A percentile compares a stretch with the other conserved stretches of the same genome.
These are phyloP conservation scores for Watsonalla binaria DNA, from an alignment of 2,888 invertebrate genomes.

Conservation along the genomic window DNA sequence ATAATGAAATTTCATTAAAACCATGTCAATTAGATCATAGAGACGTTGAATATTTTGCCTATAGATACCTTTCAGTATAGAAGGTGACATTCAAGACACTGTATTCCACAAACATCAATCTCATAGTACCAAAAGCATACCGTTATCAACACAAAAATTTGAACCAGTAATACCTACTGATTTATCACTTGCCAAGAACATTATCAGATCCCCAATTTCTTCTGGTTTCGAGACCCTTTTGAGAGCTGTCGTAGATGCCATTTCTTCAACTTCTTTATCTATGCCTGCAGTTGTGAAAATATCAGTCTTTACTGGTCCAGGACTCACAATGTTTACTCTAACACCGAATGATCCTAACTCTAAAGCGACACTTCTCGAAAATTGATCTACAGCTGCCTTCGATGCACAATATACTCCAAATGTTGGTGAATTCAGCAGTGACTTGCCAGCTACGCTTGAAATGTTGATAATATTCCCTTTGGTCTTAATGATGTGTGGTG, in stretches of 20 bases:
- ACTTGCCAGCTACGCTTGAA: slow-evolving; percentile 5
- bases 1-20: no score
- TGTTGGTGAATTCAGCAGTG: slow-evolving; percentile 28
- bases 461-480: slow-evolving; percentile 22
- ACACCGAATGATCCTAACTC: slow-evolving; percentile 85
- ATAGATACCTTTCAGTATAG: no score
- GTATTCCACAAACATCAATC: background rate
- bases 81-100: background rate
- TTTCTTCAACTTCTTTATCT: slow-evolving; percentile 1
- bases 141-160: slow-evolving; percentile 14
- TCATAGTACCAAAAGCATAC: background rate
- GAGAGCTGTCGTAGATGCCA: slow-evolving; percentile 9
- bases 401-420: slow-evolving; percentile 40
- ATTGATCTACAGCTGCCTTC: slow-evolving; percentile 36
- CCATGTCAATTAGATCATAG: no score
- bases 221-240: slow-evolving; percentile 17
- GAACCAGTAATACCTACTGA: slow-evolving; percentile 37
- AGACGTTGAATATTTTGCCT: no score
- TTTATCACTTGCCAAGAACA: slow-evolving; percentile 32
- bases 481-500: slow-evolving; percentile 31
- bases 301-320: slow-evolving; percentile 59
- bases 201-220: slow-evolving; percentile 29
- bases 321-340: slow-evolving; percentile 73
- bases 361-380: slow-evolving; percentile 52
- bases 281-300: slow-evolving; percentile 36